Percentiles rank a stretch among this genome's conserved stretches.
These are phyloP conservation scores for Rotaria socialis DNA, from an alignment of 2,888 invertebrate species.

Conservation along the genomic window DNA sequence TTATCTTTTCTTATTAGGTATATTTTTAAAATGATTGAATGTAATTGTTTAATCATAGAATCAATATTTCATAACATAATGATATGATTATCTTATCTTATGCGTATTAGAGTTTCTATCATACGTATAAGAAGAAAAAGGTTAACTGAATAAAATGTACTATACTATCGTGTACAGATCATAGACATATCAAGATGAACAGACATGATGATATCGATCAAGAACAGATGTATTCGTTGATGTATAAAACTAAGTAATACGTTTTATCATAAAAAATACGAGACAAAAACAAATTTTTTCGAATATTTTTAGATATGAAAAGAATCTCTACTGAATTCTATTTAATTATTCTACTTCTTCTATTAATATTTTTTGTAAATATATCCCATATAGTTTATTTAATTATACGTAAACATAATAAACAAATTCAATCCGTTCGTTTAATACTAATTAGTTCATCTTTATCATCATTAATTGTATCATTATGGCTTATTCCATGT, in stretches of 20 bases:
- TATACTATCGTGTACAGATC: not conserved
- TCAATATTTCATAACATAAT: not conserved
- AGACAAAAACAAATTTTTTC: not conserved
- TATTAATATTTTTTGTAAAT: not conserved
- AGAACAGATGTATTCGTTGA: constrained; percentile 1
- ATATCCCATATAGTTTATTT: not conserved
- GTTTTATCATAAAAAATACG: not conserved
- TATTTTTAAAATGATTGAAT: not conserved
- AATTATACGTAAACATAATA: not conserved
- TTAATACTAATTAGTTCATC: not conserved
- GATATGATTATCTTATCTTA: constrained; percentile 11
- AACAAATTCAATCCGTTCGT: not conserved
- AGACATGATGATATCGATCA: not conserved
- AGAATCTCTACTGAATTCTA: not conserved
- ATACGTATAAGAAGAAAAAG: not conserved
- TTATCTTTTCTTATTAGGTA: not conserved
- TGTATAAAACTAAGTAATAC: not conserved
- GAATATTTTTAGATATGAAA: not conserved
- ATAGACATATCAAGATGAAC: not conserved
- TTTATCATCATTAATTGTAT: not conserved
- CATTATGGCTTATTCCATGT: not conserved
- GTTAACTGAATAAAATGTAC: not conserved
- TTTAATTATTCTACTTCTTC: not conserved
- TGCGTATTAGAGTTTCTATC: not conserved
- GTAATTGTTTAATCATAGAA: not conserved